phyloP scores from a whole-genome alignment of 2,113 vertebrate genomes.

The Benthochromis sp. region DNA sequence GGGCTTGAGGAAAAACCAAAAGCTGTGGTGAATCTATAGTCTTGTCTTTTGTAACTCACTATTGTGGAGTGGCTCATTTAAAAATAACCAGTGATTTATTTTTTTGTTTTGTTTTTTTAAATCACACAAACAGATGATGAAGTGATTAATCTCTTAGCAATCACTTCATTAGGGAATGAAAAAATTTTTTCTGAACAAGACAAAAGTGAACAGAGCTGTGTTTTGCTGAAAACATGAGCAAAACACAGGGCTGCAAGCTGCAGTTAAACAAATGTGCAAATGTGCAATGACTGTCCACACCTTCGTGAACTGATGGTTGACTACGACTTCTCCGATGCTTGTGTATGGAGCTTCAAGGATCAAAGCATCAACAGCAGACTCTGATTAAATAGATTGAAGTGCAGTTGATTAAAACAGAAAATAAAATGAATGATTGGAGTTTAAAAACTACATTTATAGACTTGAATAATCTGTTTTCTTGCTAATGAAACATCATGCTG shows the following conservation, averaged over 20 bases:
- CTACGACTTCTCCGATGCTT: conserved; percentile 59
- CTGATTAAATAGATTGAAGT: neutral
- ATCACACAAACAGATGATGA: neutral
- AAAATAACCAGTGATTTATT: neutral
- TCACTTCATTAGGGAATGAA: neutral
- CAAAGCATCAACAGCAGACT: conserved; percentile 60
- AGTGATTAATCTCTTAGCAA: neutral
- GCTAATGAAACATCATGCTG: neutral
- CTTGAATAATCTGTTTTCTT: neutral
- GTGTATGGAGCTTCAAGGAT: conserved; percentile 78
- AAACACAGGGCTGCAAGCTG: neutral
- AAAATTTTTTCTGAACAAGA: neutral
- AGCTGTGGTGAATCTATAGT: neutral
- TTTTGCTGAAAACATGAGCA: neutral
- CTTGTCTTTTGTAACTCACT: neutral
- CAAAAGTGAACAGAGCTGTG: neutral
- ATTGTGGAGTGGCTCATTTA: neutral
- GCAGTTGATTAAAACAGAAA: neutral
- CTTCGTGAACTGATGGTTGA: conserved; percentile 58
- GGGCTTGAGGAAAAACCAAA: neutral
- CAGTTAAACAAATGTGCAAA: neutral
- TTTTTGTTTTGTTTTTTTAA: neutral
- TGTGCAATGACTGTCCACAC: conserved; percentile 42
- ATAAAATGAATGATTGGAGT: neutral
- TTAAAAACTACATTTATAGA: neutral